Base-by-base conservation (phyloP, 2,888 invertebrate species). In the Notodonta dromedarius region DNA sequence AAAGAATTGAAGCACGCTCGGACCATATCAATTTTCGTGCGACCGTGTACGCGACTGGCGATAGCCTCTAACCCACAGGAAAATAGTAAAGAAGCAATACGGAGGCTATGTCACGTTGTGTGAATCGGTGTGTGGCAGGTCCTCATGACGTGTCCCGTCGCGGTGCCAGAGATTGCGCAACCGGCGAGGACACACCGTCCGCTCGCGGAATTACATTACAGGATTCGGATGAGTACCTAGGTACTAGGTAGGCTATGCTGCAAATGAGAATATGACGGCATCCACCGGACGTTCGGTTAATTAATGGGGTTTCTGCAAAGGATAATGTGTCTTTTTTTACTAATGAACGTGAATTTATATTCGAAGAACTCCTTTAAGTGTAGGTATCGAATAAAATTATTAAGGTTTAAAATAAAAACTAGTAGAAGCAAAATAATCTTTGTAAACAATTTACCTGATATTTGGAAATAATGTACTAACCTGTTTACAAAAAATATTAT, bases 41-140 rank as follows among this genome's bases (percentile, higher is more conserved):
- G 74, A 64, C 73, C 74, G 65, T 73, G 69, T 73, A 62, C 63
- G 61, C 65, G 60, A 74, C 71, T 77, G 74, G n/a, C 63, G 64
- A 65, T 71, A 73, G 67, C 67, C 69, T 76, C 72, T 72, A 77
- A 66, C 77, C 77, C 79, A 82, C 84, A 90, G 89, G 90, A 89
- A 90, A 90, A 90, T 74, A 58, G 69, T 85, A 80, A 89, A 85
- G 76, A 77, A 83, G 85, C 79, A 84, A 87, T 89, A 87, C 81
- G 84, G 81, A 79, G 84, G 84, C 83, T 79, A 74, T 80, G 83
- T 89, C 90, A 90, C 91, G 89, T 88, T 81, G 73, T 78, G 67
- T 67, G 69, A 69, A 71, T 71, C 64, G 60, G 68, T 71, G 74
- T 74, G 77, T 68, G 76, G 72, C 74, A 78, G 82, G 81, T 79